A percentile compares a stretch with the other conserved stretches of the same genome.
phyloP scores from a whole-genome alignment of 2,888 invertebrate species.

The Miltochrista miniata region DNA sequence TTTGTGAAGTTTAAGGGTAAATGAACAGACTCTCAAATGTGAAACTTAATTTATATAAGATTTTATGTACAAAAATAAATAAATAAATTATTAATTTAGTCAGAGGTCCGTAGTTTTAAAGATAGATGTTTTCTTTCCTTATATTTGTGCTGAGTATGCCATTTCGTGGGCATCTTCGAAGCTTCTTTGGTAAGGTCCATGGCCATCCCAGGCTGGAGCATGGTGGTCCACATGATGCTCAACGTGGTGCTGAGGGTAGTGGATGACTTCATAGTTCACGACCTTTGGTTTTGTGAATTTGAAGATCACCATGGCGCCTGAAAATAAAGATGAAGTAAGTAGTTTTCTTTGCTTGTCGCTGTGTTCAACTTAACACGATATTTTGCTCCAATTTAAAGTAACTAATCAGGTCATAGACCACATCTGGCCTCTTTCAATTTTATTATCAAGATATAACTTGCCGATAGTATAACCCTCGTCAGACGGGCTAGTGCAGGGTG shows the following conservation, averaged over 20 bases:
- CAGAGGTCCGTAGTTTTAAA: slow-evolving; percentile 71
- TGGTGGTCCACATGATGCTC: slow-evolving; percentile 87
- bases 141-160: slow-evolving; percentile 83
- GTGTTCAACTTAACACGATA: no score
- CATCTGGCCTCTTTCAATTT: no score
- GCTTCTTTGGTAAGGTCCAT: slow-evolving; percentile 85
- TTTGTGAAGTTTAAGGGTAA: slow-evolving; percentile 24
- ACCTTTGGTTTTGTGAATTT: slow-evolving; percentile 94
- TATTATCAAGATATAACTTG: no score
- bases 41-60: slow-evolving; percentile 67
- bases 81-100: slow-evolving; percentile 70
- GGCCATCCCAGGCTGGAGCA: slow-evolving; percentile 80
- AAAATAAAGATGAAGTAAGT: slow-evolving; percentile 6
- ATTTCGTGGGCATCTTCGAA: slow-evolving; percentile 83
- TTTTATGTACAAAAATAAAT: slow-evolving; percentile 80
- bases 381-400: no score
- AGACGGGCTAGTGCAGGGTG: no score
- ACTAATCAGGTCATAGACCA: no score
- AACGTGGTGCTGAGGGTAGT: slow-evolving; percentile 89
- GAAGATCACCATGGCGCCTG: slow-evolving; percentile 91
- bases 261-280: slow-evolving; percentile 94
- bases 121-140: slow-evolving; percentile 47
- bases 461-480: no score
- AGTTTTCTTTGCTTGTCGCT: no score
- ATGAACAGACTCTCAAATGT: slow-evolving; percentile 51